These are phyloP conservation scores for Heloderma charlesbogerti DNA, from an alignment of 2,113 vertebrate genomes.

Conservation along the genomic window DNA sequence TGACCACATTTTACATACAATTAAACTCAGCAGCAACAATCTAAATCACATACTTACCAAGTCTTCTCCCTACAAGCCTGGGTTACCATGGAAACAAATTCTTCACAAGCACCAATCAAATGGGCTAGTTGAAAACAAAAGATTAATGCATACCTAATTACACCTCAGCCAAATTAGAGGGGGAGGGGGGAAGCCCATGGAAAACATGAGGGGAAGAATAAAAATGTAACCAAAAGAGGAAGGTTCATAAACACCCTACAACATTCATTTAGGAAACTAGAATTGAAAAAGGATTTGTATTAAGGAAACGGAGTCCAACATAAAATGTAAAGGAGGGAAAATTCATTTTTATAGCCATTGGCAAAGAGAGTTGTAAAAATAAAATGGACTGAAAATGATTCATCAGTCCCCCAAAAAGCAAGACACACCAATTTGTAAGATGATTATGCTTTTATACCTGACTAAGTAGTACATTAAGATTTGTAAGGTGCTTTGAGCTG, in stretches of 20 bases:
- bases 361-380: background rate
- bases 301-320: background rate
- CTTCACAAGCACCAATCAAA: conserved; percentile 54
- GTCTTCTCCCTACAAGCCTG: conserved; percentile 47
- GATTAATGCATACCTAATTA: conserved; percentile 54
- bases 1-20: conserved; percentile 53
- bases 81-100: conserved; percentile 74
- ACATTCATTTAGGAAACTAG: background rate
- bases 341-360: background rate
- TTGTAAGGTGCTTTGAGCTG: background rate
- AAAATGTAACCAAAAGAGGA: conserved; percentile 10
- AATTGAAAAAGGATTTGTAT: background rate
- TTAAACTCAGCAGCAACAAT: conserved; percentile 49
- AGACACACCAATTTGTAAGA: background rate
- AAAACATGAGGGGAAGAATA: background rate
- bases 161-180: background rate
- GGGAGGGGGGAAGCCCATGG: background rate
- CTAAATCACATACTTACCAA: conserved; percentile 52
- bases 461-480: background rate
- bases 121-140: conserved; percentile 50
- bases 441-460: background rate
- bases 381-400: background rate
- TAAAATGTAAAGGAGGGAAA: background rate
- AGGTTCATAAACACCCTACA: background rate
- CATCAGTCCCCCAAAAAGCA: background rate